These are phyloP conservation scores for Creontiades dilutus DNA, from an alignment of 2,888 invertebrate species.

Conservation along the genomic window DNA sequence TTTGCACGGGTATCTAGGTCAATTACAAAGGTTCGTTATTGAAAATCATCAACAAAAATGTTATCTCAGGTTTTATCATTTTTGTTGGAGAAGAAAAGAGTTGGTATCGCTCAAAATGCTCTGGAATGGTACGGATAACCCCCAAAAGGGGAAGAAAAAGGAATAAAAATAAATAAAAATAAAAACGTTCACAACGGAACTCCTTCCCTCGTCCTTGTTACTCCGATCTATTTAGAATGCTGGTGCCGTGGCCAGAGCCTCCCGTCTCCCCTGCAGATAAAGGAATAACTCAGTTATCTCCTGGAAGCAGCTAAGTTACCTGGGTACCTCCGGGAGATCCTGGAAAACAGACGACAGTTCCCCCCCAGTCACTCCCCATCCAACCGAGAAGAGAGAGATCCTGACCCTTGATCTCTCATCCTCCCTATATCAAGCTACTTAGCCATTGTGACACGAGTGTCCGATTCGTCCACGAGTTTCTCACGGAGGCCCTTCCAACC, in stretches of 20 bases:
- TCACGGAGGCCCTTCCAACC: constrained; percentile 48
- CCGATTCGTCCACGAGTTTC: constrained; percentile 68
- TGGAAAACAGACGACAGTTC: no score
- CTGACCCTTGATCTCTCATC: constrained; percentile 66
- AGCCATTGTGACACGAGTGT: constrained; percentile 69
- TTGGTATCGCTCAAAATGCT: no score
- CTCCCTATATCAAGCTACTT: constrained; percentile 69
- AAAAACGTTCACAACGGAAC: neutral
- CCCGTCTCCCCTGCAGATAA: constrained; percentile 46
- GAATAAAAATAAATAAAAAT: no score
- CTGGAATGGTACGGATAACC: no score
- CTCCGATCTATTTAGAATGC: constrained; percentile 57
- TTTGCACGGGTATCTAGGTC: no score
- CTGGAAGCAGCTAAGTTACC: constrained; percentile 42
- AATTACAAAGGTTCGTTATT: no score
- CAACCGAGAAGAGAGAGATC: constrained; percentile 22
- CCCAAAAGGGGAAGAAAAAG: no score
- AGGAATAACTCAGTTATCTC: constrained; percentile 62
- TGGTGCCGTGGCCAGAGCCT: constrained; percentile 37
- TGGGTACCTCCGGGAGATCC: neutral
- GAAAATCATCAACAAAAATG: no score
- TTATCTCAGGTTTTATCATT: no score
- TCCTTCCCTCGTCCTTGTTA: neutral
- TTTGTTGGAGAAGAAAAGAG: no score
- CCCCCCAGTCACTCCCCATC: no score